A percentile compares a stretch with the other conserved stretches of the same genome.
Evolutionary conservation across 1,140 invertebrate species (phyloP).

Genomic region (Sipha flava): DNA sequence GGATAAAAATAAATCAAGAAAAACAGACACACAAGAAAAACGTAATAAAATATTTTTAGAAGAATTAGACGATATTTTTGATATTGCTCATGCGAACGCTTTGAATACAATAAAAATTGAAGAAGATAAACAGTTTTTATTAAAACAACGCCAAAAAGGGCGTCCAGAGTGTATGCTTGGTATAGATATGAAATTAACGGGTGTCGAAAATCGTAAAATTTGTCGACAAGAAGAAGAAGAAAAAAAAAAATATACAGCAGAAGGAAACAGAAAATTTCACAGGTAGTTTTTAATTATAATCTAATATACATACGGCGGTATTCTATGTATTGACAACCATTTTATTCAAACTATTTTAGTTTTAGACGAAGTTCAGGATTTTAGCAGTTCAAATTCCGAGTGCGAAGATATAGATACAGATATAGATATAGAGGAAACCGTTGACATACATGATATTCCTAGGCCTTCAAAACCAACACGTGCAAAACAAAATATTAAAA

Average conservation of each 20-base stretch:
- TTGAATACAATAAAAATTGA: background rate
- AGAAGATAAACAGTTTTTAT: background rate
- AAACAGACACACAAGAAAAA: background rate
- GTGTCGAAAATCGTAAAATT: background rate
- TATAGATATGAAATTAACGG: background rate
- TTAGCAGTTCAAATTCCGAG: too few species aligned
- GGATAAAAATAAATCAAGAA: background rate
- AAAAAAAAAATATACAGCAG: background rate
- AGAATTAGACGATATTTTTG: background rate
- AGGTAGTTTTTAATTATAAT: background rate
- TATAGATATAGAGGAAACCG: too few species aligned
- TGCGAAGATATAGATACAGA: too few species aligned
- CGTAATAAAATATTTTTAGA: background rate
- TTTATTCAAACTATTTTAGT: too few species aligned
- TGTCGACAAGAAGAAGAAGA: background rate
- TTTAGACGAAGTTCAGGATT: too few species aligned
- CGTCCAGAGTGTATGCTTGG: background rate
- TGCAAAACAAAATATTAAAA: background rate
- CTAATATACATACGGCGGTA: too few species aligned
- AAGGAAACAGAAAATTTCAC: background rate
- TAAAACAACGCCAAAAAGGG: background rate
- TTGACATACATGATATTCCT: background rate
- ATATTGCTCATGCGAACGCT: background rate
- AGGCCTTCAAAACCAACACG: background rate
- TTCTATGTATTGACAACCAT: too few species aligned